Conservation (phyloP, 2,888 invertebrate species). For the Phragmatobia fuliginosa region DNA sequence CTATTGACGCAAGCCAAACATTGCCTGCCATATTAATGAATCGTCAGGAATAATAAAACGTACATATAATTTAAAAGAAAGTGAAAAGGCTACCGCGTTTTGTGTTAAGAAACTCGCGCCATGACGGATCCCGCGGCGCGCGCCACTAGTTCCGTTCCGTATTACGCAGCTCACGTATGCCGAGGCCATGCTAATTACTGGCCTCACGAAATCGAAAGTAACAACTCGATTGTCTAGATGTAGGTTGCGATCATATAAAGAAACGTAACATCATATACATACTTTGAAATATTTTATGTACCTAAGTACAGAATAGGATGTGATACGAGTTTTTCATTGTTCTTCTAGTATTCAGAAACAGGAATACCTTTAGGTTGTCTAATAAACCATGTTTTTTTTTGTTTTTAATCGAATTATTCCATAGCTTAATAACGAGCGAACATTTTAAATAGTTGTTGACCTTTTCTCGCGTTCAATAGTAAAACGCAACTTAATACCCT, state of each 20-base stretch:
- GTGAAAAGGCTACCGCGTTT: slow-evolving; percentile 72
- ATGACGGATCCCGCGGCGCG: slow-evolving; percentile 58
- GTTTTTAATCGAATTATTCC: slow-evolving; percentile 17
- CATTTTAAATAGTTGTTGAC: slow-evolving; percentile 56
- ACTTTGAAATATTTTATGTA: slow-evolving; percentile 41
- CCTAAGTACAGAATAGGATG: neutral
- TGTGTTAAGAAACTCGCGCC: slow-evolving; percentile 45
- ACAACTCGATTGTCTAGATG: slow-evolving; percentile 66
- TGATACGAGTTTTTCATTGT: neutral
- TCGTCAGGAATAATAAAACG: slow-evolving; percentile 67
- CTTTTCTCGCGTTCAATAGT: slow-evolving; percentile 48
- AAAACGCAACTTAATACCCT: slow-evolving; percentile 42
- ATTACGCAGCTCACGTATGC: slow-evolving; percentile 77
- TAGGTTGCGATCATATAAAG: slow-evolving; percentile 69
- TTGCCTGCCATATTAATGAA: slow-evolving; percentile 70
- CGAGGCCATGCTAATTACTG: slow-evolving; percentile 83
- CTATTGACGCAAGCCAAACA: slow-evolving; percentile 59
- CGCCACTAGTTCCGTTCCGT: slow-evolving; percentile 75
- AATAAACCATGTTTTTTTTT: slow-evolving; percentile 29
- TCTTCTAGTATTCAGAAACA: neutral
- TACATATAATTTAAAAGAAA: slow-evolving; percentile 80
- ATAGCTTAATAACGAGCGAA: slow-evolving; percentile 14
- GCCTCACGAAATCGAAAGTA: slow-evolving; percentile 85
- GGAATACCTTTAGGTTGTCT: slow-evolving; percentile 36
- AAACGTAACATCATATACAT: slow-evolving; percentile 64